Percentiles rank a stretch among this genome's conserved stretches.
Conservation (phyloP, 2,797 vertebrate species). For the Ceyx erithaca region DNA sequence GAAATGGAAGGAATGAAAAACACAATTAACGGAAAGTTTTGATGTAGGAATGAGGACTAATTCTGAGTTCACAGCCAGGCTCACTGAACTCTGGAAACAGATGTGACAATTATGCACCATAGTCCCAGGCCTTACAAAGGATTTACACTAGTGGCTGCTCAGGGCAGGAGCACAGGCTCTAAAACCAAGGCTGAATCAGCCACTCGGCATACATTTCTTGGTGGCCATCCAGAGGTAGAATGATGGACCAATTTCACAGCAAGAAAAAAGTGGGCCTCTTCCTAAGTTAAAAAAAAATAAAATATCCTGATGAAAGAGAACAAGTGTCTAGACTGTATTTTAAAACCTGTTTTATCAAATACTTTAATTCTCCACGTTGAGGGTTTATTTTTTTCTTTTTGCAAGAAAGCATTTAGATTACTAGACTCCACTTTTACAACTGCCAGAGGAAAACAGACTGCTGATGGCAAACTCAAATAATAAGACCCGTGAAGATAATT, state of each 20-base stretch:
- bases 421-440: neutral
- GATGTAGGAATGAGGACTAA: neutral
- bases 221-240: neutral
- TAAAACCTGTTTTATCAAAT: neutral
- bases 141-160: neutral
- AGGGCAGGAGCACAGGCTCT: neutral
- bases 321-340: neutral
- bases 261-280: neutral
- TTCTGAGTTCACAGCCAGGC: neutral
- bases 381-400: neutral
- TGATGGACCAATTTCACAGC: neutral
- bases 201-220: neutral
- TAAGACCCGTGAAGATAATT: neutral
- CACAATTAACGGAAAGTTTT: neutral
- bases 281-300: neutral
- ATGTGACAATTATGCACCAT: fast-evolving
- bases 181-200: neutral
- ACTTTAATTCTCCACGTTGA: neutral
- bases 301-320: neutral
- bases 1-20: neutral
- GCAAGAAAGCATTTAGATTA: neutral
- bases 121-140: neutral
- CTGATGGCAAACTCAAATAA: neutral
- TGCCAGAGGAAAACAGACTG: neutral
- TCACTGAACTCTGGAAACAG: neutral